Base-by-base conservation (phyloP, 2,888 invertebrate species). In the Drosophila greeni region DNA sequence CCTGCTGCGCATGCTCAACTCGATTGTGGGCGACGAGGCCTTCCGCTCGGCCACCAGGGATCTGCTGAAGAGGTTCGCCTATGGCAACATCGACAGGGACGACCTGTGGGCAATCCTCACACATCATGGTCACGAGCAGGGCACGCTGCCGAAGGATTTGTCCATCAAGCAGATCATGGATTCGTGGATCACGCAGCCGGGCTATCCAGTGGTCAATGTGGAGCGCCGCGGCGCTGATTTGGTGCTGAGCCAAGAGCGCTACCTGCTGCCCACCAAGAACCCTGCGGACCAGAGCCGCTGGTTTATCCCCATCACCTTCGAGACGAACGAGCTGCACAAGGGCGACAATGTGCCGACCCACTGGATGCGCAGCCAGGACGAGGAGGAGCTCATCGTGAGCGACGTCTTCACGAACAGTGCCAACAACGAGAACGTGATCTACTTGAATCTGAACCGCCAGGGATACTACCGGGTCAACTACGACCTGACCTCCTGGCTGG, bases 1-100 rank as follows among this genome's bases (percentile, higher is more conserved):
- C 7, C 88, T 95, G 3, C 91, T 95, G 62, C 89, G 93, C 68
- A 95, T 95, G 94, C 91, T 95, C 89, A 90, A 91, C 73, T 91
- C 92, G 69, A 92, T 93, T 80, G 89, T 94, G 12, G 94, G 94
- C 1, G 92, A 92, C 74, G 88, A 89, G 24, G 90, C 90, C 0
- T 92, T 92, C 84, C 90, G 90, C 53, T 81, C 86, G 12, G 91
- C 91, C 6, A 85, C 92, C 2, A 89, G 88, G 29, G 90, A 90
- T 66, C 91, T 91, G 74, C 85, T 93, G 33, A 87, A 89, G 23
- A 86, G 86, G 9, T 91, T 90, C 74, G 88, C 90, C 61, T 93
- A 91, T 77, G 87, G 87, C 6, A 93, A 92, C 79, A 93, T 93
- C 0, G 91, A 92, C 69, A 92, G 88, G 26, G 79, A 89, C 72